These are phyloP conservation scores for Sarcophaga caerulescens DNA, from an alignment of 2,888 invertebrate species.

Conservation along the genomic window DNA sequence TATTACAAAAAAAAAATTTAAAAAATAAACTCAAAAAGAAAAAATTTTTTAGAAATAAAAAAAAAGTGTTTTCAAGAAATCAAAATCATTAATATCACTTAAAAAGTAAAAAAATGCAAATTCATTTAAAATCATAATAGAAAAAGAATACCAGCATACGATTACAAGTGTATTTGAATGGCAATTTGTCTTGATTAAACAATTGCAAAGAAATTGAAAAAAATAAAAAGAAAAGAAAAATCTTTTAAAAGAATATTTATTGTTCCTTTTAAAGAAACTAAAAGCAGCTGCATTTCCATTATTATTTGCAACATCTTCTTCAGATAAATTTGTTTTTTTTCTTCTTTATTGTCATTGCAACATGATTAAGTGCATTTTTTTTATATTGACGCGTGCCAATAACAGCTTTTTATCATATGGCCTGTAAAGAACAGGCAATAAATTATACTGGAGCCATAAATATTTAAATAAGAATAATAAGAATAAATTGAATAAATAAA, in stretches of 20 bases:
- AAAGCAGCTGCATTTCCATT: conserved; percentile 29
- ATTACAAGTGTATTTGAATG: conserved; percentile 34
- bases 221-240: neutral
- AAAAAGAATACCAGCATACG: neutral
- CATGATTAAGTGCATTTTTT: conserved; percentile 56
- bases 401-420: conserved; percentile 50
- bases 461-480: neutral
- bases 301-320: conserved; percentile 34
- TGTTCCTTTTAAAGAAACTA: conserved; percentile 44
- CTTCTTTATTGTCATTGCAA: neutral
- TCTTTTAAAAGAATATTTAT: conserved; percentile 2
- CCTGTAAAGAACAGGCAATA: conserved; percentile 15
- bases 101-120: neutral
- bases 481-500: neutral
- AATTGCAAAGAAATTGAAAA: neutral
- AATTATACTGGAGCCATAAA: conserved; percentile 3
- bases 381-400: conserved; percentile 54
- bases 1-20: neutral
- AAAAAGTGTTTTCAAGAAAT: neutral
- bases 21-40: conserved; percentile 7
- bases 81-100: neutral
- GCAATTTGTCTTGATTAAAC: conserved; percentile 41
- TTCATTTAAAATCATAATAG: neutral
- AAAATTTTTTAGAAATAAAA: neutral
- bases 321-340: neutral